phyloP scores from a whole-genome alignment of 1,140 invertebrate genomes.

The Euura saliciscinereae region DNA sequence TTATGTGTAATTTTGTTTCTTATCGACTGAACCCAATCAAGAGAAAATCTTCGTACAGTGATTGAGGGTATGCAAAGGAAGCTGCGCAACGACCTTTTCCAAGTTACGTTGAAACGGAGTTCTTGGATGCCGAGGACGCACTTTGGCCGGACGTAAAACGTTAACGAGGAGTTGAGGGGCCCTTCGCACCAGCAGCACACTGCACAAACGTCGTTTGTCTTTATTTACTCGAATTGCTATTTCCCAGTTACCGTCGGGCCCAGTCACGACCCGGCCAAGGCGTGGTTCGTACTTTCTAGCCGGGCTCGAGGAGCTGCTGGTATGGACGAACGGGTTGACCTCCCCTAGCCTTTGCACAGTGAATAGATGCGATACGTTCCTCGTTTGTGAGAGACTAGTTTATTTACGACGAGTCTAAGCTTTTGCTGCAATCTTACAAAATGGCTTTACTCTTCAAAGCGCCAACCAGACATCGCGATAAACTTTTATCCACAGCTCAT shows the following conservation, averaged over 20 bases:
- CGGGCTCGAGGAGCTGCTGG: slow-evolving; percentile 23
- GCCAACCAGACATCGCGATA: background rate
- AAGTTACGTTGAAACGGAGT: no score
- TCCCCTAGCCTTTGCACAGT: slow-evolving; percentile 23
- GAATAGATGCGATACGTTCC: background rate
- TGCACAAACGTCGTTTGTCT: background rate
- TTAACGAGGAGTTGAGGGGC: slow-evolving; percentile 6
- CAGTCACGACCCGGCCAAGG: slow-evolving; percentile 49
- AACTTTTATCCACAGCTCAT: background rate
- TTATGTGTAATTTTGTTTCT: no score
- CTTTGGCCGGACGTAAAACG: background rate
- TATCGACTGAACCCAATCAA: no score
- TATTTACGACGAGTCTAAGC: slow-evolving; percentile 4
- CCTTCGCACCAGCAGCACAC: background rate
- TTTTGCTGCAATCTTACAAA: background rate
- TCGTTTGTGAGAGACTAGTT: background rate
- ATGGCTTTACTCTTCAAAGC: background rate
- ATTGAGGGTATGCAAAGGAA: no score
- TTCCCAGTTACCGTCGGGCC: slow-evolving; percentile 24
- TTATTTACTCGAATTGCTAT: slow-evolving; percentile 2
- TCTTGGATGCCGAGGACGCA: background rate
- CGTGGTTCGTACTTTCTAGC: slow-evolving; percentile 35
- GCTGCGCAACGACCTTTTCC: no score
- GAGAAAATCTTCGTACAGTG: no score
- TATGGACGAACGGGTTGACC: slow-evolving; percentile 45